A percentile compares a stretch with the other conserved stretches of the same genome.
Conservation (phyloP, 2,113 vertebrate species). For the Hipposideros armiger region DNA sequence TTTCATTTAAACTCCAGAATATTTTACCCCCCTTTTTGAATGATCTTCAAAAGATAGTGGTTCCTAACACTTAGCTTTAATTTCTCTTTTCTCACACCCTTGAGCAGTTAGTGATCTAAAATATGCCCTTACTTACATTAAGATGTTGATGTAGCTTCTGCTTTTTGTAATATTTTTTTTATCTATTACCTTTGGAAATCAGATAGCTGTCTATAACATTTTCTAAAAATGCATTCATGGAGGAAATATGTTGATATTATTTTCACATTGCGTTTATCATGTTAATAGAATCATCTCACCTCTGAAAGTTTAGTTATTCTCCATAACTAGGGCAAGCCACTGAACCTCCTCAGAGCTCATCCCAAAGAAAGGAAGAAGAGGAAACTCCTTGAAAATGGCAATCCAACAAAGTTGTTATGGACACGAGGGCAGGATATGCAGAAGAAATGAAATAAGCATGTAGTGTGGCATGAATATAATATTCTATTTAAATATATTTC, state of each 20-base stretch:
- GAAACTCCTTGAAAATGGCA: neutral
- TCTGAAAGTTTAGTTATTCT: neutral
- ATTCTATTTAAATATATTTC: neutral
- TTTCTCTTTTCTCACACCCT: neutral
- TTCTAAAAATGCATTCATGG: neutral
- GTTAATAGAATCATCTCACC: neutral
- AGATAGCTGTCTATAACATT: neutral
- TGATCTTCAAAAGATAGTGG: neutral
- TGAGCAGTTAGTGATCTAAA: neutral
- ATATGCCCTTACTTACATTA: neutral
- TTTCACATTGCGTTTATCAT: neutral
- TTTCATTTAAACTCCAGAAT: conserved; percentile 20
- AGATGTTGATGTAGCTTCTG: neutral
- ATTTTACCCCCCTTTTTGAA: neutral
- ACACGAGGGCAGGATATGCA: neutral
- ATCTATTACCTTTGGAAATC: neutral
- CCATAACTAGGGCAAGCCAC: neutral
- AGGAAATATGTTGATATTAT: neutral
- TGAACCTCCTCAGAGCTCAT: neutral
- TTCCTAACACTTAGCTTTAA: neutral
- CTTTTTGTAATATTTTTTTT: neutral
- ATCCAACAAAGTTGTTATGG: neutral
- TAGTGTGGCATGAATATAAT: neutral
- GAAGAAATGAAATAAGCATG: neutral
- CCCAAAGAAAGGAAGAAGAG: neutral